Evolutionary conservation across 2,113 vertebrate genomes (phyloP).

Genomic region (Gracilinanus agilis): DNA sequence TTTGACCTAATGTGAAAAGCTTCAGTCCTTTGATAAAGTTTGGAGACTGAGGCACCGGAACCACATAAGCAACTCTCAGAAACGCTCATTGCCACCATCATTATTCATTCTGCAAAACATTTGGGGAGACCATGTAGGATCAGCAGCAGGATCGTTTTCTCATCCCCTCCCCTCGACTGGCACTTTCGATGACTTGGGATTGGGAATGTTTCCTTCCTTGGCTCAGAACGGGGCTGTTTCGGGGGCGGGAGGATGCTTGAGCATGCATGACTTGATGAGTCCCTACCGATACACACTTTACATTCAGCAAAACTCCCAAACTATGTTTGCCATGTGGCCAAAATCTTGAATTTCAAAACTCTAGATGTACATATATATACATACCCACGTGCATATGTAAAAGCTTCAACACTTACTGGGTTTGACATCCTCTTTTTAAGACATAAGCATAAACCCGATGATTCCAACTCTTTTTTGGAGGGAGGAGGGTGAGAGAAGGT

Average conservation of each 20-base stretch:
- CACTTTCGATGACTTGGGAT: slow-evolving; percentile 40
- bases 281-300: background rate
- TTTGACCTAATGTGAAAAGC: slow-evolving; percentile 28
- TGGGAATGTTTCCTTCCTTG: slow-evolving; percentile 49
- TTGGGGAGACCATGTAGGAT: slow-evolving; percentile 42
- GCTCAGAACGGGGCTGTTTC: background rate
- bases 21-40: slow-evolving; percentile 62
- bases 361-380: background rate
- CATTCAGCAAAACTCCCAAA: background rate
- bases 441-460: slow-evolving; percentile 62
- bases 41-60: slow-evolving; percentile 16
- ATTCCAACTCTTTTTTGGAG: slow-evolving; percentile 66
- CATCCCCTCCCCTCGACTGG: slow-evolving; percentile 51
- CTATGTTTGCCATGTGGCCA: slow-evolving; percentile 57
- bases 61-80: slow-evolving; percentile 65
- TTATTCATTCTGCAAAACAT: slow-evolving; percentile 14
- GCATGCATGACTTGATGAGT: slow-evolving; percentile 8
- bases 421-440: slow-evolving; percentile 69
- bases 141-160: slow-evolving; percentile 28
- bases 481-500: slow-evolving; percentile 16
- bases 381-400: background rate
- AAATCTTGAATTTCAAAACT: slow-evolving; percentile 51
- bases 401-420: slow-evolving; percentile 59
- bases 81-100: background rate
- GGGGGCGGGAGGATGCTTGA: background rate